Evolutionary conservation across 1,140 invertebrate species (phyloP).

Genomic region (Anastrepha obliqua): DNA sequence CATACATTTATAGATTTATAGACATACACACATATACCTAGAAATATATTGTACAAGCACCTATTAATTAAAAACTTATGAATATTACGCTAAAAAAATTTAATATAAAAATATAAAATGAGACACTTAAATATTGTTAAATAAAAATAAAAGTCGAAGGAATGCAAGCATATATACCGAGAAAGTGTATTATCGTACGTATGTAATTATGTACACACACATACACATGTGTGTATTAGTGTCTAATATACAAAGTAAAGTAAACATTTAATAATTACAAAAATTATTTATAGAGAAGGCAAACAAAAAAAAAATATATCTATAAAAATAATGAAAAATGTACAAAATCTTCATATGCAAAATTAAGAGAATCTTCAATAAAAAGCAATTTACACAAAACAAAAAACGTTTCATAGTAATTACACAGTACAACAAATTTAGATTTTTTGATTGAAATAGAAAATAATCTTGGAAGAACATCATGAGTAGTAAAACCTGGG

Average conservation of each 20-base stretch:
- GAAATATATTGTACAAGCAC: conserved; percentile 28
- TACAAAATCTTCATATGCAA: conserved; percentile 47
- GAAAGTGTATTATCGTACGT: conserved; percentile 5
- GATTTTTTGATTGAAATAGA: too few species aligned
- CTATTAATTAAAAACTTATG: conserved; percentile 26
- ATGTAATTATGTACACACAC: neutral
- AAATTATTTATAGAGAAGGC: conserved; percentile 14
- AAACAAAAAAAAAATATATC: conserved; percentile 11
- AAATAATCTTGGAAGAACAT: too few species aligned
- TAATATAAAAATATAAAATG: neutral
- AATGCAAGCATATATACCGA: neutral
- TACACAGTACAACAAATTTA: too few species aligned
- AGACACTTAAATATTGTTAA: conserved; percentile 9
- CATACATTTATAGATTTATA: neutral
- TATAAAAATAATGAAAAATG: conserved; percentile 20
- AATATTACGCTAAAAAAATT: conserved; percentile 12
- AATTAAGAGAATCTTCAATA: conserved; percentile 43
- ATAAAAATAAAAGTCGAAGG: too few species aligned
- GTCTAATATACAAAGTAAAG: conserved; percentile 12
- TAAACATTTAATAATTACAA: neutral
- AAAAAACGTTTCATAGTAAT: neutral
- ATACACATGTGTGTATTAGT: neutral
- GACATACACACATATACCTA: conserved; percentile 4
- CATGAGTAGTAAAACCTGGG: too few species aligned
- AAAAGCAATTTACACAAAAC: conserved; percentile 29